Evolutionary conservation across 2,888 invertebrate genomes (phyloP).

Genomic region (Malthinus seriepunctatus): DNA sequence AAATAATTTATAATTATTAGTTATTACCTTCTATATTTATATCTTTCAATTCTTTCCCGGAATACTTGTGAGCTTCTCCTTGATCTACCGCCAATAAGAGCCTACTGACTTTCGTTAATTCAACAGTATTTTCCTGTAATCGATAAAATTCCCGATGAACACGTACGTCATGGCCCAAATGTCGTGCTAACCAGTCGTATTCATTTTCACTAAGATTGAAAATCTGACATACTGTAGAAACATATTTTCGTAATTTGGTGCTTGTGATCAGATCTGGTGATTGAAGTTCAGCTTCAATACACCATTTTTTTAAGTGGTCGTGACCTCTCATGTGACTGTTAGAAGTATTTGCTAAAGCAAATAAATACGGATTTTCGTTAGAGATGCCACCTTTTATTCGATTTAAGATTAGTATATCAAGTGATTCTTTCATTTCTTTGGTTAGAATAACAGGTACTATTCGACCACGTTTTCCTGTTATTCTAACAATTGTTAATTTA

Average conservation of each 20-base stretch:
- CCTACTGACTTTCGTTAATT: constrained; percentile 38
- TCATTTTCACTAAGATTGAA: constrained; percentile 38
- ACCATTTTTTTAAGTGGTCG: neutral
- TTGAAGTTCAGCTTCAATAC: neutral
- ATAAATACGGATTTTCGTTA: neutral
- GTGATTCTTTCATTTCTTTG: neutral
- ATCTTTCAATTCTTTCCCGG: constrained; percentile 24
- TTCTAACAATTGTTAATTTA: constrained; percentile 5
- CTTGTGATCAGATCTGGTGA: constrained; percentile 31
- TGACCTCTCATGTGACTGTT: neutral
- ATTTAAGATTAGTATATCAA: neutral
- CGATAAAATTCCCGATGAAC: constrained; percentile 38
- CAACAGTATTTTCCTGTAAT: constrained; percentile 36
- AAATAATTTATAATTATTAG: neutral
- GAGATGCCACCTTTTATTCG: neutral
- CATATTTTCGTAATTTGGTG: constrained; percentile 37
- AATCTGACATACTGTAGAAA: constrained; percentile 37
- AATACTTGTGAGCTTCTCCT: constrained; percentile 30
- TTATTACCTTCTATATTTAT: neutral
- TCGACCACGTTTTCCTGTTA: neutral
- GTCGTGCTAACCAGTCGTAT: constrained; percentile 37
- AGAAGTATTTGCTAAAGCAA: neutral
- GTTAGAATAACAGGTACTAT: neutral
- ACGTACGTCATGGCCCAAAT: constrained; percentile 36
- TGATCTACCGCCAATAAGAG: constrained; percentile 35